A percentile compares a stretch with the other conserved stretches of the same genome.
These are phyloP conservation scores for Tetragonula clypearis DNA, from an alignment of 1,140 invertebrate genomes.

Conservation along the genomic window DNA sequence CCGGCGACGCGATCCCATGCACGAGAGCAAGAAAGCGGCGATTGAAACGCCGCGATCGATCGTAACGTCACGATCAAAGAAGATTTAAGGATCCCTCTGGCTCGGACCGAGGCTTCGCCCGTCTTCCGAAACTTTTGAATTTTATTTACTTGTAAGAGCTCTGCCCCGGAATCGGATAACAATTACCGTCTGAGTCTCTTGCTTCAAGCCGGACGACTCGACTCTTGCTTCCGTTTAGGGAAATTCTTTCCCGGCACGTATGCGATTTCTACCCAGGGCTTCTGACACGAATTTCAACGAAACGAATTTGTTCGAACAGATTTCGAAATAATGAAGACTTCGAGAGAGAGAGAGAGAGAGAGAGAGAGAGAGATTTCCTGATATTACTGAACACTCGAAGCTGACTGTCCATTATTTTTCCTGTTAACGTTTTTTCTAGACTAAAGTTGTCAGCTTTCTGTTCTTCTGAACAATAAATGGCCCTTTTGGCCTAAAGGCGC, in stretches of 20 bases:
- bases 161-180: slow-evolving; percentile 34
- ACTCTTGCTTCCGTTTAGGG: slow-evolving; percentile 9
- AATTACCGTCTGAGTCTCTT: slow-evolving; percentile 22
- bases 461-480: too few species aligned
- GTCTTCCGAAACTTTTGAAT: slow-evolving; percentile 34
- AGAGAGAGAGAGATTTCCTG: background rate
- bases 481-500: too few species aligned
- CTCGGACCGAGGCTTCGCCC: background rate
- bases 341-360: background rate
- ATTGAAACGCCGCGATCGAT: slow-evolving; percentile 62
- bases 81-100: slow-evolving; percentile 48
- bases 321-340: background rate
- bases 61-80: slow-evolving; percentile 42
- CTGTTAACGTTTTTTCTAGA: too few species aligned
- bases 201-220: background rate
- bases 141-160: slow-evolving; percentile 24
- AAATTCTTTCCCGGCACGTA: background rate
- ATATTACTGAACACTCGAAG: too few species aligned
- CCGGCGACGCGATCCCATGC: slow-evolving; percentile 44
- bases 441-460: too few species aligned
- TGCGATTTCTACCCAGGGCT: background rate
- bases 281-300: background rate
- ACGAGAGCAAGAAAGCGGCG: slow-evolving; percentile 18
- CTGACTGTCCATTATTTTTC: too few species aligned
- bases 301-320: background rate